A percentile compares a stretch with the other conserved stretches of the same genome.
These are phyloP conservation scores for Blastobasis adustella DNA, from an alignment of 2,888 invertebrate species.

Conservation along the genomic window DNA sequence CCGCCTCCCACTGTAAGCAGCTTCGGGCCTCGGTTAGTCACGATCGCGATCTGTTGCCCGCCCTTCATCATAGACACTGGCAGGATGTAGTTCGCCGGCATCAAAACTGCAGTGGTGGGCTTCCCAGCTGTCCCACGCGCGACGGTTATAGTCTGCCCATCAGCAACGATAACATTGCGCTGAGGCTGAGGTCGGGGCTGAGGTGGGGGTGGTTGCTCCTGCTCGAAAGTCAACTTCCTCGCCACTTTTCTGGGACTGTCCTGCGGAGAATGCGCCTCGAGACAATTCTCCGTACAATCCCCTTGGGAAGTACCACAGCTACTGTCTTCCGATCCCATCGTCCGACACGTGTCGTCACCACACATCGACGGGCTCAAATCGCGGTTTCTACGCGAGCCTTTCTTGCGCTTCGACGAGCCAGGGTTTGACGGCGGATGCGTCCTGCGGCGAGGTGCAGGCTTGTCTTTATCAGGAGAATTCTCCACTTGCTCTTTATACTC, in stretches of 20 bases:
- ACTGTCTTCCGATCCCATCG: conserved; percentile 85
- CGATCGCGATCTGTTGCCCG: conserved; percentile 82
- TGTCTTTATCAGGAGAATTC: conserved; percentile 88
- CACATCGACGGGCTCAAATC: conserved; percentile 76
- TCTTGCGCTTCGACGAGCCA: conserved; percentile 81
- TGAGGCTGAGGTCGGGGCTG: conserved; percentile 50
- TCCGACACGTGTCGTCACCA: conserved; percentile 80
- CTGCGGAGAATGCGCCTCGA: conserved; percentile 74
- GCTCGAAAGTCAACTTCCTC: conserved; percentile 60
- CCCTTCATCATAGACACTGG: conserved; percentile 83
- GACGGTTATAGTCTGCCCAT: conserved; percentile 78
- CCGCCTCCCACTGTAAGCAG: conserved; percentile 61
- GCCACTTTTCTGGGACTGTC: conserved; percentile 66
- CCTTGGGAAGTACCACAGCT: conserved; percentile 80
- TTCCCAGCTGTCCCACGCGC: conserved; percentile 76
- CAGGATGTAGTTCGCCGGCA: conserved; percentile 82
- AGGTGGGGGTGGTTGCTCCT: conserved; percentile 49
- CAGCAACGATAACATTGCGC: conserved; percentile 76
- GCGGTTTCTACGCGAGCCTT: conserved; percentile 75
- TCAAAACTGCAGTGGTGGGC: conserved; percentile 79
- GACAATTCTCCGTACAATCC: conserved; percentile 61
- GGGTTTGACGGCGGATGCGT: conserved; percentile 84
- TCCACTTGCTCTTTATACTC: conserved; percentile 87
- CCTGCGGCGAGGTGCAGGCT: conserved; percentile 84
- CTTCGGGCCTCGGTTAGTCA: conserved; percentile 79